These are phyloP conservation scores for Cottus gobio DNA, from an alignment of 2,113 vertebrate species.

Conservation along the genomic window DNA sequence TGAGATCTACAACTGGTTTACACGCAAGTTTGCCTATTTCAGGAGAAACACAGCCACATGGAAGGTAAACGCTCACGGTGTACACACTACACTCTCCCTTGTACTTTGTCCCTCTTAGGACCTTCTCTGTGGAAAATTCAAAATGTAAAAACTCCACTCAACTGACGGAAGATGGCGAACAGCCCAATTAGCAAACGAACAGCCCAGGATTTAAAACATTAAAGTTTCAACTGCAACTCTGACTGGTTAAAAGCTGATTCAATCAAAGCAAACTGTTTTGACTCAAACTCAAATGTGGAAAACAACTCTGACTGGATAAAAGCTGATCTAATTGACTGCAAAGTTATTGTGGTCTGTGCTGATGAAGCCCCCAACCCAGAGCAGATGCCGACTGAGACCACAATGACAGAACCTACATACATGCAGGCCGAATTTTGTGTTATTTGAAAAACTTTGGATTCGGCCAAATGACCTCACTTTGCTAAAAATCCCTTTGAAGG, in stretches of 20 bases:
- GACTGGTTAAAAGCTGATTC: background rate
- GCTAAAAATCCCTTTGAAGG: conserved; percentile 8
- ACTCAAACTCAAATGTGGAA: conserved; percentile 10
- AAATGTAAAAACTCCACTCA: background rate
- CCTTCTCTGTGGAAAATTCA: background rate
- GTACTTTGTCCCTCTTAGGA: background rate
- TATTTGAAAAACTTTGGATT: conserved; percentile 28
- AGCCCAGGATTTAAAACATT: conserved; percentile 12
- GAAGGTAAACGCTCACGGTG: conserved; percentile 88
- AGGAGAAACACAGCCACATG: conserved; percentile 99
- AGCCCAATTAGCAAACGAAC: background rate
- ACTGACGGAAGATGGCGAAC: background rate
- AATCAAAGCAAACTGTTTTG: conserved; percentile 13
- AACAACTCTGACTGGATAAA: conserved; percentile 18
- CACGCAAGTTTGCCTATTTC: conserved; percentile 99
- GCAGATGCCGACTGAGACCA: conserved; percentile 7
- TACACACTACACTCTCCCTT: background rate
- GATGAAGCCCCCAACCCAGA: conserved; percentile 27
- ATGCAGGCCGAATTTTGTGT: background rate
- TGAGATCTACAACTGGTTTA: conserved; percentile 99
- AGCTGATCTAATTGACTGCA: conserved; percentile 18
- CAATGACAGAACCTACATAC: conserved; percentile 31
- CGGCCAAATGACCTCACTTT: conserved; percentile 24
- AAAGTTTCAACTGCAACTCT: conserved; percentile 4
- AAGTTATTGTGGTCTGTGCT: conserved; percentile 35